A percentile compares a stretch with the other conserved stretches of the same genome.
Evolutionary conservation across 2,797 vertebrate genomes (phyloP).

Genomic region (Cynopterus sphinx): DNA sequence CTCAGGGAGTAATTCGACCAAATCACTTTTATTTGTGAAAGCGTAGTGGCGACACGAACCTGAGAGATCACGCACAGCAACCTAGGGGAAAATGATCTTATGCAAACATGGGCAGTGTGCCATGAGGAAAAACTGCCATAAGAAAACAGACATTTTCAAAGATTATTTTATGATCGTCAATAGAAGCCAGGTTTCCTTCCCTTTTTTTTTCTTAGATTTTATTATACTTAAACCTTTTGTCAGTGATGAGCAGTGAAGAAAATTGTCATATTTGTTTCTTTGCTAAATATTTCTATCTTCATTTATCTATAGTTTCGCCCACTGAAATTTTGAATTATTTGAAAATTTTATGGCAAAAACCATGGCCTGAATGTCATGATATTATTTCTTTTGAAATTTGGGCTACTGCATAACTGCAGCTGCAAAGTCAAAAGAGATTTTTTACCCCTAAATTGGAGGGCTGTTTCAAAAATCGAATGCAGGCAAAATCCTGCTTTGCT

Average conservation of each 20-base stretch:
- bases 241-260: neutral
- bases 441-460: neutral
- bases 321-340: neutral
- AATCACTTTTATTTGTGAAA: slow-evolving; percentile 52
- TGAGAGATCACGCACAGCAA: neutral
- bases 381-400: slow-evolving; percentile 25
- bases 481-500: slow-evolving; percentile 39
- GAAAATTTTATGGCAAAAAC: neutral
- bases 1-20: neutral
- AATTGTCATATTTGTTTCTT: neutral
- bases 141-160: slow-evolving; percentile 11
- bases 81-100: neutral
- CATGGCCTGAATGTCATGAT: neutral
- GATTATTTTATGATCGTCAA: slow-evolving; percentile 19
- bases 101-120: neutral
- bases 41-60: neutral
- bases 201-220: neutral
- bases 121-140: neutral
- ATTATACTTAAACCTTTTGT: neutral
- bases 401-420: neutral
- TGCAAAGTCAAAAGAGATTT: neutral
- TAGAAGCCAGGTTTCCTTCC: slow-evolving; percentile 51
- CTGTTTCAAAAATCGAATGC: slow-evolving; percentile 12
- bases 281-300: neutral
- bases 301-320: neutral